Percentiles rank a stretch among this genome's conserved stretches.
Conservation (phyloP, 1,140 invertebrate genomes). For the Pseudomyrmex gracilis region DNA sequence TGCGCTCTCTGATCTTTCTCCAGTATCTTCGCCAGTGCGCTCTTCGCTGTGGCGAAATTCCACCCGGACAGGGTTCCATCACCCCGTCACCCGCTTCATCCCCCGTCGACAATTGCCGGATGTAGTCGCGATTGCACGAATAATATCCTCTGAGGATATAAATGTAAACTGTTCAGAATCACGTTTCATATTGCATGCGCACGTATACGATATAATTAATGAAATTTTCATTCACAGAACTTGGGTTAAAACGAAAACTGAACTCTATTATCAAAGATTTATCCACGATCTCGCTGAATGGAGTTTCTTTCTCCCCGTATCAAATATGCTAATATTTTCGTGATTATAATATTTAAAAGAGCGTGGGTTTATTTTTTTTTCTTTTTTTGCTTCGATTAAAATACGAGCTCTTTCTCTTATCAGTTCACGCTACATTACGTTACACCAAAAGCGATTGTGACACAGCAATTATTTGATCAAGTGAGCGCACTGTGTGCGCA, state of each 20-base stretch:
- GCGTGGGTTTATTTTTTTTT: no score
- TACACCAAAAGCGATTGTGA: slow-evolving; percentile 6
- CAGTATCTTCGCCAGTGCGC: background rate
- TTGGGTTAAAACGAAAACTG: no score
- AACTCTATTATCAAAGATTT: no score
- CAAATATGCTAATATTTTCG: no score
- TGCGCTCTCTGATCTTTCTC: background rate
- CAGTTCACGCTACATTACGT: slow-evolving; percentile 20
- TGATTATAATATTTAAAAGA: no score
- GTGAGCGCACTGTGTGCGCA: slow-evolving; percentile 5
- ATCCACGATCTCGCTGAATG: no score
- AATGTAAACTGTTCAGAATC: background rate
- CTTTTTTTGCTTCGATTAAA: background rate
- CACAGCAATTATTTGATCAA: slow-evolving; percentile 31
- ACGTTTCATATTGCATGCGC: background rate
- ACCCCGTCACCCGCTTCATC: slow-evolving; percentile 8
- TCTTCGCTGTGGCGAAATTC: slow-evolving; percentile 8
- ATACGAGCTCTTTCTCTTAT: slow-evolving; percentile 9
- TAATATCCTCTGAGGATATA: slow-evolving; percentile 70
- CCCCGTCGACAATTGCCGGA: background rate
- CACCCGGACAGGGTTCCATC: slow-evolving; percentile 26
- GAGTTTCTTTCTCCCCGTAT: no score
- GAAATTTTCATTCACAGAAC: no score
- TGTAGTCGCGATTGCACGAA: slow-evolving; percentile 64
- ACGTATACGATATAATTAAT: no score